These are phyloP conservation scores for Timema podura DNA, from an alignment of 2,888 invertebrate species.

Conservation along the genomic window DNA sequence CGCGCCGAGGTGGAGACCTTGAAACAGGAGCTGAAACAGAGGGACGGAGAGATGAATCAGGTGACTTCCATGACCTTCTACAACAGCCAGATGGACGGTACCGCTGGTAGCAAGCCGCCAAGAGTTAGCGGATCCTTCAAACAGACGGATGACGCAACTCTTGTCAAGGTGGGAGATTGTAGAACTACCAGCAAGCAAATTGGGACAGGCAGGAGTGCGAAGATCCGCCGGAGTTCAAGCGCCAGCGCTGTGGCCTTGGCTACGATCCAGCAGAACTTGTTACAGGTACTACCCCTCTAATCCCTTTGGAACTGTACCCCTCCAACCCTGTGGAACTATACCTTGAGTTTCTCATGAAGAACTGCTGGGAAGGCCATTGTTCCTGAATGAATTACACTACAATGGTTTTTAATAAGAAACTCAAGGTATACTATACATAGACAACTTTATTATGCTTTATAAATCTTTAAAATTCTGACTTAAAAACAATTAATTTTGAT, in stretches of 20 bases:
- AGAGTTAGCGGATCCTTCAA: not conserved
- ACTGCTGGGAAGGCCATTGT: too few species aligned
- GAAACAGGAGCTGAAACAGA: conserved; percentile 30
- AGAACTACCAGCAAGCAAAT: not conserved
- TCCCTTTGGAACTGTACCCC: too few species aligned
- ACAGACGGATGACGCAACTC: not conserved
- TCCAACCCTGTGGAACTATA: too few species aligned
- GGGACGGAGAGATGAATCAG: conserved; percentile 18
- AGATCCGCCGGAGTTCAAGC: conserved; percentile 21
- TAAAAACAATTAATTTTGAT: too few species aligned
- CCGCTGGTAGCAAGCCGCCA: not conserved
- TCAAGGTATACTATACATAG: too few species aligned
- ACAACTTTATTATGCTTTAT: too few species aligned
- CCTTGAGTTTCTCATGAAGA: too few species aligned
- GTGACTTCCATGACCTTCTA: conserved; percentile 24
- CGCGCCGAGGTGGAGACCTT: conserved; percentile 44
- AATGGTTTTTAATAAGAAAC: too few species aligned
- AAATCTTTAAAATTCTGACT: too few species aligned
- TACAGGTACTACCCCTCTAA: not conserved
- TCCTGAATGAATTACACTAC: too few species aligned
- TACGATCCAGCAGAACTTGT: conserved; percentile 1
- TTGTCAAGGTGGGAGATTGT: not conserved
- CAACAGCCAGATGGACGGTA: conserved; percentile 14
- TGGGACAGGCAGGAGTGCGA: not conserved
- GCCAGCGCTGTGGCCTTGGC: conserved; percentile 19